Percentiles rank a stretch among this genome's conserved stretches.
Conservation (phyloP, 1,140 invertebrate genomes). For the Heterodera schachtii region DNA sequence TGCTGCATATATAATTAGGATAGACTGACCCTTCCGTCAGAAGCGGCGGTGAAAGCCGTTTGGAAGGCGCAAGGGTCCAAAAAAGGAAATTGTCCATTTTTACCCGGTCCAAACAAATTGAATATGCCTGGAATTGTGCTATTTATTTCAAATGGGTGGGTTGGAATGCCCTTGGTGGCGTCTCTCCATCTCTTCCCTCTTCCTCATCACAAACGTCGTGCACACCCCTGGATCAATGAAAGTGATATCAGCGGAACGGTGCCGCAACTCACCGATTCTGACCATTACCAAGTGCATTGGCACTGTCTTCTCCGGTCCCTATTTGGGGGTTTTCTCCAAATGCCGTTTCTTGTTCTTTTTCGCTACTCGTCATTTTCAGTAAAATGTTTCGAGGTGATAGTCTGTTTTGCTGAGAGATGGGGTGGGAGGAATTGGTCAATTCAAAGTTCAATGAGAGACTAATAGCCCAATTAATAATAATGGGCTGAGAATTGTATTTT, state of each 20-base stretch:
- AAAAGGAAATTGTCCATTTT: slow-evolving; percentile 2
- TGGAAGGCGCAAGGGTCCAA: not conserved
- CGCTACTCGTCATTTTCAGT: not conserved
- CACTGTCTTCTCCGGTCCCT: not conserved
- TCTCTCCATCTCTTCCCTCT: not conserved
- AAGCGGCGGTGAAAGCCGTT: not conserved
- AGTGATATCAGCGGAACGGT: not conserved
- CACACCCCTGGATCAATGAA: not conserved
- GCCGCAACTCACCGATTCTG: not conserved
- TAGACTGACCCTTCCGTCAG: not conserved
- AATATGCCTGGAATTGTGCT: not conserved
- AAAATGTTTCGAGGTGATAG: not conserved
- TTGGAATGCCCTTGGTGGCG: not conserved
- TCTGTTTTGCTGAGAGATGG: not conserved
- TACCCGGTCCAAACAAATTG: slow-evolving; percentile 1
- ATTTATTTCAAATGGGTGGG: not conserved
- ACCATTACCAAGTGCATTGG: not conserved
- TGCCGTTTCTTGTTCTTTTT: not conserved
- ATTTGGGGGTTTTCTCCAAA: not conserved
- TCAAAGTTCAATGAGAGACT: no score
- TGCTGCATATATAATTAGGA: no score
- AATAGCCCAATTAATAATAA: not conserved
- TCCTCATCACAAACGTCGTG: not conserved
- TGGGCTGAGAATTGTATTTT: not conserved
- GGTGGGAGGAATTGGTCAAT: no score